Percentiles rank a stretch among this genome's conserved stretches.
Evolutionary conservation across 2,113 vertebrate species (phyloP).

Genomic region (Actenoides hombroni): DNA sequence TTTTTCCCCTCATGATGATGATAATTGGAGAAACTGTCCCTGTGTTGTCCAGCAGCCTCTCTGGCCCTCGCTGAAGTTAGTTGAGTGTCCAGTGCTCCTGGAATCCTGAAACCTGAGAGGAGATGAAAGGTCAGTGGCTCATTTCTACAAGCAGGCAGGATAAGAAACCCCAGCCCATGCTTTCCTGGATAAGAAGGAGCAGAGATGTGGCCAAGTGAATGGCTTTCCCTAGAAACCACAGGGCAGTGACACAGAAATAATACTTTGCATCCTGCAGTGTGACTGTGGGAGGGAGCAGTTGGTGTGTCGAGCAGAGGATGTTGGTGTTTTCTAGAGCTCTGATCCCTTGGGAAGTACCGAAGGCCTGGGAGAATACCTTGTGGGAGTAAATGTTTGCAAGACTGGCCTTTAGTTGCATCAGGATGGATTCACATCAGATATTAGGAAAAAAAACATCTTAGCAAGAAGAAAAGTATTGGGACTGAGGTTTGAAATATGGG

Average conservation of each 20-base stretch:
- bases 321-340: neutral
- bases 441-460: neutral
- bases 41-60: neutral
- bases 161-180: neutral
- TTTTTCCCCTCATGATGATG: neutral
- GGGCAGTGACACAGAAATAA: neutral
- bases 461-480: neutral
- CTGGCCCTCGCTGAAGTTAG: neutral
- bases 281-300: neutral
- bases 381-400: neutral
- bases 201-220: neutral
- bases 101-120: neutral
- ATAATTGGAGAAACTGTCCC: neutral
- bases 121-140: neutral
- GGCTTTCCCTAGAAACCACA: neutral
- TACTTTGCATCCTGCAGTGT: accelerated
- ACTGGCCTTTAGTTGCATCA: neutral
- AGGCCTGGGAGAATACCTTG: neutral
- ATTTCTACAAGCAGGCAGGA: neutral
- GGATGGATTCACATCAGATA: neutral
- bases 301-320: neutral
- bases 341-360: neutral
- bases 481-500: neutral
- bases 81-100: neutral
- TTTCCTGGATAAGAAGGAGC: no score